Conservation (phyloP, 2,113 vertebrate species). For the Gymnorhina tibicen region DNA sequence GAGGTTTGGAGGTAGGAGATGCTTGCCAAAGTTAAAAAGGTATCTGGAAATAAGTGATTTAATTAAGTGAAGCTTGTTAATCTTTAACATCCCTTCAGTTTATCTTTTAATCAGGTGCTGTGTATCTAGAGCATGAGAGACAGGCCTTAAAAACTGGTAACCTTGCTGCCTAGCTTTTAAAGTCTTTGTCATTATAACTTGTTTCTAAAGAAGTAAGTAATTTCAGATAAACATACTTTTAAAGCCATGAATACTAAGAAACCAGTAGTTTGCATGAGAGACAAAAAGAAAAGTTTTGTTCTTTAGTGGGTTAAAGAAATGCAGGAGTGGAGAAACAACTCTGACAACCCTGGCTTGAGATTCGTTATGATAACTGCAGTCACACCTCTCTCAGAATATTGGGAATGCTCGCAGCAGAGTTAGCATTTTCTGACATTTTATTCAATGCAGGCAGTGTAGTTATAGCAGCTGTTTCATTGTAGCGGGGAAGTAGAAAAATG, state of each 20-base stretch:
- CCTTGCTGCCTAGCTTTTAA: background rate
- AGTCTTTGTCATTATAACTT: background rate
- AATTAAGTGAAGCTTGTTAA: background rate
- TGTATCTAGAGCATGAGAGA: background rate
- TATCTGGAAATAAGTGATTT: background rate
- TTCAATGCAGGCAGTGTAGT: conserved; percentile 19
- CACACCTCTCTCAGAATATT: background rate
- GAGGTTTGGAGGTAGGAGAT: background rate
- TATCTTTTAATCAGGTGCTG: background rate
- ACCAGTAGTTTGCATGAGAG: background rate
- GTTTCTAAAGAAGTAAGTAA: background rate
- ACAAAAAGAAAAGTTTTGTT: background rate
- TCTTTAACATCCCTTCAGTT: background rate
- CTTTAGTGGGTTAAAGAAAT: background rate
- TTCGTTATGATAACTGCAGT: background rate
- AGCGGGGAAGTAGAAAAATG: conserved; percentile 51
- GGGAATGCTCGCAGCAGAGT: background rate
- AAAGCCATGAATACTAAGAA: background rate
- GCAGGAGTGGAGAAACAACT: background rate
- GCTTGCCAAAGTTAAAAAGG: background rate
- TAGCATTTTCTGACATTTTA: conserved; percentile 55
- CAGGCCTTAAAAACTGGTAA: background rate
- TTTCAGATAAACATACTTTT: background rate
- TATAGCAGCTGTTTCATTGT: conserved; percentile 57
- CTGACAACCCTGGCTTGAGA: background rate